phyloP scores from a whole-genome alignment of 2,888 invertebrate species.

The Callinectes sapidus region DNA sequence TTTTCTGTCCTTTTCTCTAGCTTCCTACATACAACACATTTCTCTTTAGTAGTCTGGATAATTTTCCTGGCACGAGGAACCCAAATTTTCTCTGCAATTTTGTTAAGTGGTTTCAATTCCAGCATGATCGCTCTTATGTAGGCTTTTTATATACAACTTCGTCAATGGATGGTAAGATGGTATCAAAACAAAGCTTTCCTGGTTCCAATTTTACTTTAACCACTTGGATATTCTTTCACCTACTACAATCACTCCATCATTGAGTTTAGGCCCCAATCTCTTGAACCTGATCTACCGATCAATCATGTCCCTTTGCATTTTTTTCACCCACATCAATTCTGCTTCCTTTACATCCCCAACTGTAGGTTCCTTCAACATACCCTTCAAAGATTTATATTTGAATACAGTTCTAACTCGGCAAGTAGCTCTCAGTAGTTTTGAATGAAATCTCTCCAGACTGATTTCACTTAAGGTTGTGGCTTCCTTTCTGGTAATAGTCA shows the following conservation, averaged over 20 bases:
- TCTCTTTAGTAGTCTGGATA: not conserved
- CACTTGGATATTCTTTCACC: conserved; percentile 29
- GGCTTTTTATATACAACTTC: not conserved
- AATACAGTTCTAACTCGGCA: conserved; percentile 7
- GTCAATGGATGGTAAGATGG: conserved; percentile 21
- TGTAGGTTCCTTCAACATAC: not conserved
- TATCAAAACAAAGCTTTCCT: not conserved
- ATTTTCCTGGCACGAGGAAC: not conserved
- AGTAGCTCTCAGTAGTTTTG: not conserved
- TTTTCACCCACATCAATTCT: not conserved
- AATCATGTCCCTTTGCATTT: conserved; percentile 13
- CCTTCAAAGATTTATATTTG: not conserved
- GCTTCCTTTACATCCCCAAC: not conserved
- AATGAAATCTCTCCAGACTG: not conserved
- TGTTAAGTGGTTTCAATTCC: no score
- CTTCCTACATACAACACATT: not conserved
- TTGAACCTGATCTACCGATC: not conserved
- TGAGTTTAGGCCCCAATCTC: conserved; percentile 2
- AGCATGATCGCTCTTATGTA: conserved; percentile 1
- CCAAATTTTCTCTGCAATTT: conserved; percentile 25
- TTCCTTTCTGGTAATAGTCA: conserved; percentile 16
- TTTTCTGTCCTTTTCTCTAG: not conserved
- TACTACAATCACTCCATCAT: conserved; percentile 20
- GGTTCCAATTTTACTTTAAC: conserved; percentile 37
- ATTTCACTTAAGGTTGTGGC: not conserved